These are phyloP conservation scores for Rhabditophanes sp. DNA, from an alignment of 2,888 invertebrate species.

Conservation along the genomic window DNA sequence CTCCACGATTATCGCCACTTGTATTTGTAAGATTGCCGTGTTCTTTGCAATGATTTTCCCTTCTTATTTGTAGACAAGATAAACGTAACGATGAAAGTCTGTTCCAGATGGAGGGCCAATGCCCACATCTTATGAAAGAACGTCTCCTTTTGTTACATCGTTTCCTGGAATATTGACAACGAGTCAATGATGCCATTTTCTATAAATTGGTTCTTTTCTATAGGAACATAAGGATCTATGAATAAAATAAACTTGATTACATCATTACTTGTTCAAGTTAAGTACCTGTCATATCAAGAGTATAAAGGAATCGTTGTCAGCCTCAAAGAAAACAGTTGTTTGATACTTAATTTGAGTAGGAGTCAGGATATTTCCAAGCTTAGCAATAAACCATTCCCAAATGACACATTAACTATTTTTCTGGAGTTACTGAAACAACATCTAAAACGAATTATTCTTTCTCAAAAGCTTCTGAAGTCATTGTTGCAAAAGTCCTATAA, in stretches of 20 bases:
- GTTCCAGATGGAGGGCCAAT: constrained; percentile 60
- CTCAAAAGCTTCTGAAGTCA: constrained; percentile 39
- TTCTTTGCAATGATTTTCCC: constrained; percentile 43
- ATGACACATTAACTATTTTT: constrained; percentile 49
- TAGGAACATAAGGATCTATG: constrained; percentile 75
- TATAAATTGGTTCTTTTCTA: constrained; percentile 61
- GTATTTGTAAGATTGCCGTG: constrained; percentile 45
- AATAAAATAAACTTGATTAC: constrained; percentile 3
- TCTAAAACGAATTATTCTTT: constrained; percentile 59
- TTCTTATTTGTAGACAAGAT: constrained; percentile 49
- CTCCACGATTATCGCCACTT: constrained; percentile 50
- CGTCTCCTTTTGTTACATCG: constrained; percentile 58
- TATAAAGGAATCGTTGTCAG: constrained; percentile 53
- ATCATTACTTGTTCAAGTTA: neutral
- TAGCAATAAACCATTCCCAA: constrained; percentile 19
- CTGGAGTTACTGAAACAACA: constrained; percentile 57
- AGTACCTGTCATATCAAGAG: constrained; percentile 65
- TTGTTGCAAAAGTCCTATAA: constrained; percentile 4
- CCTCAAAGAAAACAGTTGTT: constrained; percentile 57
- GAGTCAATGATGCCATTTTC: constrained; percentile 82
- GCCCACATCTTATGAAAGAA: constrained; percentile 60
- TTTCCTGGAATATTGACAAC: constrained; percentile 67
- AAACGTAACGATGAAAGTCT: constrained; percentile 63
- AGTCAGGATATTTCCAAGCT: constrained; percentile 40
- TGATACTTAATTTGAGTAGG: constrained; percentile 52